Evolutionary conservation across 2,888 invertebrate species (phyloP), one percentile per base, ranked within the genome.

Genomic region (Coelinius sp.): DNA sequence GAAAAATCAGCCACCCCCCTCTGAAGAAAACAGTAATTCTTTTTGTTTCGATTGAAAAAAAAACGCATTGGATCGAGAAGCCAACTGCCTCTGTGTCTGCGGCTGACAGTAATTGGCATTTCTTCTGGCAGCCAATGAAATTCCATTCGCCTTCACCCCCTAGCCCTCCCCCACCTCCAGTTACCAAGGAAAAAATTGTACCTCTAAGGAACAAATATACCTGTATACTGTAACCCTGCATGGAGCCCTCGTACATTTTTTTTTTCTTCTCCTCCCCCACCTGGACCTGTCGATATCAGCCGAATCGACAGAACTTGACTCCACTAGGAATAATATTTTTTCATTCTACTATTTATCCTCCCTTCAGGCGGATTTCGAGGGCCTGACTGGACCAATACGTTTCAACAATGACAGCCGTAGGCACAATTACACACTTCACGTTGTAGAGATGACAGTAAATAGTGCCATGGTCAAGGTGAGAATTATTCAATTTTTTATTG

Each of bases 361-460:
- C 72, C 86, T 90, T 81, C 90, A 96, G 96, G 95, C 95, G 76
- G 96, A 96, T 88, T 92, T 96, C 79, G 95, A 95, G 89, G 97
- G 97, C 10, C 90, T 97, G 72, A 97, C 96, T 1, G 97, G 97
- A 67, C 95, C 95, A 86, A 94, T 97, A 81, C 93, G 95, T 66
- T 97, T 97, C 88, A 95, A 94, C 85, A 96, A 97, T 80, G 95
- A 95, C 83, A 97, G 97, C 12, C 92, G 95, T 81, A 90, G 97
- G 67, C 93, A 94, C 85, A 96, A 97, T 89, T 97, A 96, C 86
- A 94, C 95, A 0, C 89, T 97, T 76, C 95, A 97, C 85, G 94
- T 96, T 73, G 94, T 97, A 65, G 95, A 97, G 88, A 96, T 97
- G 95, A 97, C 97, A 3, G 94, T 96, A 70, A 95, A 97, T 83